Evolutionary conservation across 2,888 invertebrate species (phyloP).

Genomic region (Cactoblastis cactorum): DNA sequence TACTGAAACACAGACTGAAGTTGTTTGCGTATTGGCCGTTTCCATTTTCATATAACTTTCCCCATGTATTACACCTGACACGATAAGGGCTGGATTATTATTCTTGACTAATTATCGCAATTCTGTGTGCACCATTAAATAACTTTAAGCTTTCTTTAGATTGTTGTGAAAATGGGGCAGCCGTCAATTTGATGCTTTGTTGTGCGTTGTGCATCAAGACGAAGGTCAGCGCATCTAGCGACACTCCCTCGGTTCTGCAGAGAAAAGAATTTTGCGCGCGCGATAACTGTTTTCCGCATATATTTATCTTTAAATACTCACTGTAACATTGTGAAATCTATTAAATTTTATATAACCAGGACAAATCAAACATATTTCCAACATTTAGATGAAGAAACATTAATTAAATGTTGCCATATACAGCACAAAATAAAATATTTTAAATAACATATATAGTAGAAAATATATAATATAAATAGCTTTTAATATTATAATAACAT

Average conservation of each 20-base stretch:
- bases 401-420: conserved; percentile 53
- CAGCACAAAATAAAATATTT: background rate
- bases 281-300: conserved; percentile 33
- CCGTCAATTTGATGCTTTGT: conserved; percentile 81
- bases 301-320: conserved; percentile 60
- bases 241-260: conserved; percentile 62
- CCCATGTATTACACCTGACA: conserved; percentile 58
- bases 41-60: conserved; percentile 64
- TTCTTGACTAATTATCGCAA: conserved; percentile 32
- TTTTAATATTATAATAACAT: no score
- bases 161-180: conserved; percentile 80
- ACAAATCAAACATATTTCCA: conserved; percentile 73
- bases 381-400: conserved; percentile 71
- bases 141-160: conserved; percentile 53
- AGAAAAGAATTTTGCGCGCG: conserved; percentile 34
- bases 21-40: conserved; percentile 67
- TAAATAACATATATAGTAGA: background rate
- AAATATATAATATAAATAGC: no score
- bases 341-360: conserved; percentile 57
- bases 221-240: conserved; percentile 79
- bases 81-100: conserved; percentile 35
- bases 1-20: conserved; percentile 59
- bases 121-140: conserved; percentile 33
- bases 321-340: conserved; percentile 69
- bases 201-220: conserved; percentile 81